A percentile compares a stretch with the other conserved stretches of the same genome.
These are phyloP conservation scores for Zapus hudsonius DNA, from an alignment of 2,113 vertebrate genomes.

Conservation along the genomic window DNA sequence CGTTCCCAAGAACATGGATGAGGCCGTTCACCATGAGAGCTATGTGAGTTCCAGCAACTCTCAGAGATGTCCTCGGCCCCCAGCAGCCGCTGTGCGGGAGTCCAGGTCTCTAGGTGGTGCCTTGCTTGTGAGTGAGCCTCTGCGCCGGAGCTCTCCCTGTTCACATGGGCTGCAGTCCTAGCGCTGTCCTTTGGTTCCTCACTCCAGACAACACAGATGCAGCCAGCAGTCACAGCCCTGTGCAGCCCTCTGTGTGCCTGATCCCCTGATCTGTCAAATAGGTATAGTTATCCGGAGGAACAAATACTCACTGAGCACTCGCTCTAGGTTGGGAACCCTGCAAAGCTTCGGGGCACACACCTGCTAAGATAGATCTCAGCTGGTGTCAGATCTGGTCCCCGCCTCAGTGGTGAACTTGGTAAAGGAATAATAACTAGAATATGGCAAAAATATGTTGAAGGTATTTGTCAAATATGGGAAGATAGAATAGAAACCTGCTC, in stretches of 20 bases:
- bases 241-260: not conserved
- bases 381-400: not conserved
- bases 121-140: not conserved
- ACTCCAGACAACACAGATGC: not conserved
- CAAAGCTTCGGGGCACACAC: not conserved
- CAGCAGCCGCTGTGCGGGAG: not conserved
- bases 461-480: not conserved
- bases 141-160: not conserved
- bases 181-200: not conserved
- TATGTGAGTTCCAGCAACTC: too few relatives aligned
- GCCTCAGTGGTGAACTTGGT: not conserved
- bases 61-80: not conserved
- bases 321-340: not conserved
- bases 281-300: not conserved
- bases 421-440: not conserved
- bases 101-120: not conserved
- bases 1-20: too few relatives aligned
- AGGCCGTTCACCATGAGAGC: too few relatives aligned
- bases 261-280: slow-evolving; percentile 22
- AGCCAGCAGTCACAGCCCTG: not conserved
- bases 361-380: not conserved
- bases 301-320: not conserved
- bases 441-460: not conserved
- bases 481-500: not conserved
- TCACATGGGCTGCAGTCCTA: not conserved